Conservation (phyloP, 2,113 vertebrate genomes). For the Nothobranchius kuhntae region DNA sequence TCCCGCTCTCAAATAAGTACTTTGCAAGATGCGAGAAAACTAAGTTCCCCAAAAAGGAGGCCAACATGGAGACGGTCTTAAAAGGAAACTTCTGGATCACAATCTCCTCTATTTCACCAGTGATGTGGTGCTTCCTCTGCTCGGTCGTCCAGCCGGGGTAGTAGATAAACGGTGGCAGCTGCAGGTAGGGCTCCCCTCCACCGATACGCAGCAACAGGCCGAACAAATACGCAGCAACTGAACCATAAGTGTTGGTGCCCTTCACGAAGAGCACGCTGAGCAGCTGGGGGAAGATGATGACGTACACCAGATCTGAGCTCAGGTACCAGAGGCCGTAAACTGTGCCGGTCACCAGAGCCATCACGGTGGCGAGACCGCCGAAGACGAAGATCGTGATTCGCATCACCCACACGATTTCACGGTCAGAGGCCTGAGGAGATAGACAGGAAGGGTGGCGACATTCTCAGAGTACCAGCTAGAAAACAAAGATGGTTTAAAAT, state of each 20-base stretch:
- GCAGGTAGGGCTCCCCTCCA: slow-evolving; percentile 92
- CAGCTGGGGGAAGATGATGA: slow-evolving; percentile 98
- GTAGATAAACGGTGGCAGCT: slow-evolving; percentile 91
- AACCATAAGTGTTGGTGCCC: slow-evolving; percentile 96
- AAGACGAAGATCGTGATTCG: slow-evolving; percentile 93
- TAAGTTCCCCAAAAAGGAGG: slow-evolving; percentile 90
- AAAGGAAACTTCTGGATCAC: slow-evolving; percentile 93
- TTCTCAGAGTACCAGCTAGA: background rate
- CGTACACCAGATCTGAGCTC: slow-evolving; percentile 97
- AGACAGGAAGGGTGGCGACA: background rate
- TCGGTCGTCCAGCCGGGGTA: slow-evolving; percentile 86
- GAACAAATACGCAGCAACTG: slow-evolving; percentile 89
- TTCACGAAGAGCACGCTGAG: slow-evolving; percentile 93
- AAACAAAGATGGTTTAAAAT: background rate
- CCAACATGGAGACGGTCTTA: slow-evolving; percentile 92
- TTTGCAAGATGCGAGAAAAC: slow-evolving; percentile 90
- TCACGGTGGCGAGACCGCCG: slow-evolving; percentile 91
- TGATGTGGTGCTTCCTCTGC: slow-evolving; percentile 62
- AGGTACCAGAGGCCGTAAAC: slow-evolving; percentile 98
- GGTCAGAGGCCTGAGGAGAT: slow-evolving; percentile 89
- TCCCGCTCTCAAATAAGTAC: slow-evolving; percentile 97
- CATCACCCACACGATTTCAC: slow-evolving; percentile 97
- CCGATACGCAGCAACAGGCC: slow-evolving; percentile 92
- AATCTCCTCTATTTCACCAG: slow-evolving; percentile 75
- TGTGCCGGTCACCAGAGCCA: slow-evolving; percentile 92